Evolutionary conservation across 1,140 invertebrate genomes (phyloP).

Genomic region (Meloidogyne exigua): DNA sequence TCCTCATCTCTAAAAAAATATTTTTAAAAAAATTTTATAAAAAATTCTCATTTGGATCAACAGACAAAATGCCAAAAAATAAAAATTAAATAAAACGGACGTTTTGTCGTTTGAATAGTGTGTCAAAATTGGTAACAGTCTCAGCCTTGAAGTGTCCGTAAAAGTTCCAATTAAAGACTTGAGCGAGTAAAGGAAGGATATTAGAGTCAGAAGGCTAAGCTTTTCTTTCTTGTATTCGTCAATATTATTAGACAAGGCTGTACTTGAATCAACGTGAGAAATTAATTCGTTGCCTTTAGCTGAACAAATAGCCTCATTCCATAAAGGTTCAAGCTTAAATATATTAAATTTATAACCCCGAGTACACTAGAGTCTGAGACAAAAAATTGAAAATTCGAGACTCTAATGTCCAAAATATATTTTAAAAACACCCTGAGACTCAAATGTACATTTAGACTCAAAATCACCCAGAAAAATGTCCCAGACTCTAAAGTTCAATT

Average conservation of each 20-base stretch:
- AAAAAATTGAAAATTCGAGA: too few species aligned
- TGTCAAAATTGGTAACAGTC: slow-evolving; percentile 52
- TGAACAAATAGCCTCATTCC: slow-evolving; percentile 13
- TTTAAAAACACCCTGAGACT: too few species aligned
- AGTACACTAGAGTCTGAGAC: background rate
- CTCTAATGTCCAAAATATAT: too few species aligned
- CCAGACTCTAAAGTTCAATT: too few species aligned
- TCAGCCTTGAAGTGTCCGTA: slow-evolving; percentile 40
- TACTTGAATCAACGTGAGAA: slow-evolving; percentile 6
- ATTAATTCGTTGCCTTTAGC: background rate
- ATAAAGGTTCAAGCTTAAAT: slow-evolving; percentile 22
- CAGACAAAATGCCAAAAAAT: slow-evolving; percentile 68
- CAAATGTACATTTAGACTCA: too few species aligned
- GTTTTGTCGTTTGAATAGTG: slow-evolving; percentile 55
- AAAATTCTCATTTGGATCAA: background rate
- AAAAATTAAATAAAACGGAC: slow-evolving; percentile 26
- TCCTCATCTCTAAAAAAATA: slow-evolving; percentile 76
- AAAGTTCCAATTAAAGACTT: background rate
- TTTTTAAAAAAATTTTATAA: too few species aligned
- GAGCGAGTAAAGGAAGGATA: slow-evolving; percentile 31
- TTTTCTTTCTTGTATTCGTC: slow-evolving; percentile 32
- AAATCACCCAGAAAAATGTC: too few species aligned
- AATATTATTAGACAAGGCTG: background rate
- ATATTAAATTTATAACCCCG: background rate
- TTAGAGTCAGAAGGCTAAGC: slow-evolving; percentile 28